A percentile compares a stretch with the other conserved stretches of the same genome.
Evolutionary conservation across 2,113 vertebrate genomes (phyloP).

Genomic region (Ibidorhyncha struthersii): DNA sequence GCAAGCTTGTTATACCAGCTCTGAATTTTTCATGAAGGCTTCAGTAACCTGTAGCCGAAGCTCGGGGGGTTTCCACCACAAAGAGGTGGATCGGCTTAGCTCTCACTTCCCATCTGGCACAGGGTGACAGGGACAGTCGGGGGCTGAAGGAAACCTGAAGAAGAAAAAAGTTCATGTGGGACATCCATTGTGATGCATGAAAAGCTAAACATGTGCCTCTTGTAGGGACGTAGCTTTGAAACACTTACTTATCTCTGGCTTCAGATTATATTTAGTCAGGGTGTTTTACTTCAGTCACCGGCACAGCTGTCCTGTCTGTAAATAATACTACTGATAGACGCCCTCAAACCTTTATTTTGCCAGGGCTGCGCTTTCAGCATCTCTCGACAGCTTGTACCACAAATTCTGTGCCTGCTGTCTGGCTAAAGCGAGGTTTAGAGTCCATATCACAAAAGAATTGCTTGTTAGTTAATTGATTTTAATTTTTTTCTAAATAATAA

Average conservation of each 20-base stretch:
- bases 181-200: conserved; percentile 80
- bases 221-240: conserved; percentile 74
- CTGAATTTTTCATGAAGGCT: conserved; percentile 96
- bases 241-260: conserved; percentile 79
- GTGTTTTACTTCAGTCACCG: conserved; percentile 73
- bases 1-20: conserved; percentile 86
- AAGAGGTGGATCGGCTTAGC: conserved; percentile 94
- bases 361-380: conserved; percentile 20
- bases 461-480: not conserved
- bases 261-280: conserved; percentile 74
- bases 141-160: conserved; percentile 83
- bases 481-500: not conserved
- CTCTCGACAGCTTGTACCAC: not conserved
- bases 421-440: not conserved
- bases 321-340: conserved; percentile 64
- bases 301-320: conserved; percentile 79
- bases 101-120: conserved; percentile 99
- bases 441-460: not conserved
- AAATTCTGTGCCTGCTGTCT: not conserved
- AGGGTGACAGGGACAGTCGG: conserved; percentile 86
- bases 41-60: conserved; percentile 87
- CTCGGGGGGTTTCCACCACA: conserved; percentile 95
- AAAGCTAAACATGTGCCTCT: conserved; percentile 80
- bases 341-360: conserved; percentile 58
- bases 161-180: conserved; percentile 79